Base-by-base conservation (phyloP, 1,140 invertebrate genomes). In the Limonius californicus region DNA sequence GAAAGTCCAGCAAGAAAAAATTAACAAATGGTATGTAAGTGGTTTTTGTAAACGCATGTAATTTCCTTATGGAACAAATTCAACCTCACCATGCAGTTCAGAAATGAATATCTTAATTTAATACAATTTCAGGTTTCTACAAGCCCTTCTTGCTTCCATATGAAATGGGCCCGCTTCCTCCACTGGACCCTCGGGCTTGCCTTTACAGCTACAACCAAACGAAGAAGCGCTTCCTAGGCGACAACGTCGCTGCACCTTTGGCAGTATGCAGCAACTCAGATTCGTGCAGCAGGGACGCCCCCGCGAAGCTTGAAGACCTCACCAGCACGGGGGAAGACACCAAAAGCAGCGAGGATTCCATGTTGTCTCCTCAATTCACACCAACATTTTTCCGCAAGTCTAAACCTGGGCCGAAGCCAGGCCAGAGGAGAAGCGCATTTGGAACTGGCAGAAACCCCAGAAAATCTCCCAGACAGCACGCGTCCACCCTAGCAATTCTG, bases 401-500 rank as follows among this genome's bases (percentile, higher is more conserved):
- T n/a, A n/a, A n/a, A n/a, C n/a, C n/a, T n/a, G 9, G 9, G 32
- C 14, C 42, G 11, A 39, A 14, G 20, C 47, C 23, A 43, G 14
- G 42, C 11, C n/a, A 15, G 21, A 23, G 30, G 21, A 35, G 23
- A 35, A 57, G 35, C 7, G 3, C 30, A 1, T 7, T 57, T 12
- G 3, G 2, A 11, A 4, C 74, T 1, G 80, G 85, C 55, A 78
- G 82, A 62, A 87, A 86, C 61, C 88, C 90, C 0, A 77, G 90
- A n/a, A 92, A 92, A 69, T 91, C 89, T 1, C 91, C 91, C 0
- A 77, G 91, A 21, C 91, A 91, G 73, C 91, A 93, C 70, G 90
- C 90, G 0, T 91, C 89, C 0, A 93, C 91, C 0, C 73, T 92
- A 30, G 91, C 90, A 0, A 89, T 92, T 58, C 84, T 93, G 62